Evolutionary conservation across 2,888 invertebrate species (phyloP), one percentile per base, ranked within the genome.

Genomic region (Eupithecia centaureata): DNA sequence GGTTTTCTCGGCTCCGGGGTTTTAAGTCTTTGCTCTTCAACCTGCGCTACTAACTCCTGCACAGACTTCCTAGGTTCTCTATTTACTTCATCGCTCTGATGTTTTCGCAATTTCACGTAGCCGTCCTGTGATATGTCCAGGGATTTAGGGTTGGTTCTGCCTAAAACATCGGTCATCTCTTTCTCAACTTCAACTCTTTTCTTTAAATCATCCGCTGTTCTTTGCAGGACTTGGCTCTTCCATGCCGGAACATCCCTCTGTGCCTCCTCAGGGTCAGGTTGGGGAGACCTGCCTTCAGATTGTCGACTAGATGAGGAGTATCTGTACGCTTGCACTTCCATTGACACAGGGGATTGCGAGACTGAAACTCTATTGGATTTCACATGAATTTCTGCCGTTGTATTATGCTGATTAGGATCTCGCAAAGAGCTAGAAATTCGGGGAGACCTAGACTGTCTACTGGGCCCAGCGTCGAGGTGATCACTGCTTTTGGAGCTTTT

Each of bases 31-130:
- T 92, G 90, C 62, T 94, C 91, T 82, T 95, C 95, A 12, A 95
- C 94, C 80, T 94, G 93, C 1, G 95, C 95, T 28, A 95, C 95
- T 75, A 95, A 84, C 79, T 95, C 95, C 77, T 95, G 95, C 0
- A 95, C 95, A 0, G 95, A 94, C 74, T 92, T 94, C 56, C 95
- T 88, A 2, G 90, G 89, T 61, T 88, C 89, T 70, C 88, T 87
- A 61, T 84, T 87, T 27, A 84, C 76, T 51, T 73, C 82, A 28
- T 86, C 86, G 73, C 85, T 85, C 62, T 75, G 86, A 76, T 92
- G 92, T 75, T 92, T 93, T 28, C 87, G 85, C 33, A 93, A 83
- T 75, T 89, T 93, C 0, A 94, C 90, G 70, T 93, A 93, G n/a
- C 94, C 93, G 61, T 94, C 93, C 73, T 92, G 92, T 38, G 92